Conservation (phyloP, 1,140 invertebrate species). For the Diabrotica undecimpunctata region DNA sequence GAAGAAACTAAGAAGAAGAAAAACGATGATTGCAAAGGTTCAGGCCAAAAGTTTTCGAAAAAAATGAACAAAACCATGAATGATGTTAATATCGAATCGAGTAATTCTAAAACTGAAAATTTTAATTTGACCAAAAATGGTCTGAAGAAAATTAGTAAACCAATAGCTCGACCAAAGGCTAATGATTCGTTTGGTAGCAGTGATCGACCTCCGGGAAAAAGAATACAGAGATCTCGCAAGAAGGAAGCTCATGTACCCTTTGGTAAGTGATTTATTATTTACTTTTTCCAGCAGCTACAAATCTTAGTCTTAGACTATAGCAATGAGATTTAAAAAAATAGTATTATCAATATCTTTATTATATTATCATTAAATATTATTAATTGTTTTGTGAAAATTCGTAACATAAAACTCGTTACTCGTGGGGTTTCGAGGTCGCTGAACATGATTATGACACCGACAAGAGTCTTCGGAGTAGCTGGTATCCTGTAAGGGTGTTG, state of each 20-base stretch:
- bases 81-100: conserved; percentile 36
- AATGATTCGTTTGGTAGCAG: conserved; percentile 33
- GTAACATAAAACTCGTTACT: too few species aligned
- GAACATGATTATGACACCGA: too few species aligned
- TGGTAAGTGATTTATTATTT: conserved; percentile 32
- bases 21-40: conserved; percentile 51
- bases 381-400: too few species aligned
- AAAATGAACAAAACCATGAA: conserved; percentile 42
- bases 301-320: too few species aligned
- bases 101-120: conserved; percentile 36
- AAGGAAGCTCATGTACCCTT: conserved; percentile 39
- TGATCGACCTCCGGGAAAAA: conserved; percentile 40
- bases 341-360: too few species aligned
- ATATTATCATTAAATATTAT: too few species aligned
- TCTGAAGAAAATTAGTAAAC: conserved; percentile 38
- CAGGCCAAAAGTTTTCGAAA: conserved; percentile 49
- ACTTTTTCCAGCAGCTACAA: neutral
- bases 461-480: too few species aligned
- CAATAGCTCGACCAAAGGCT: conserved; percentile 27
- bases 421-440: too few species aligned
- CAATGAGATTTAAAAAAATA: too few species aligned
- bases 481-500: too few species aligned
- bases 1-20: conserved; percentile 41
- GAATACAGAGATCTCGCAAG: conserved; percentile 39
- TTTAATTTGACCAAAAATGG: conserved; percentile 36